A percentile compares a stretch with the other conserved stretches of the same genome.
Evolutionary conservation across 2,113 vertebrate genomes (phyloP).

Genomic region (Oxyruncus cristatus): DNA sequence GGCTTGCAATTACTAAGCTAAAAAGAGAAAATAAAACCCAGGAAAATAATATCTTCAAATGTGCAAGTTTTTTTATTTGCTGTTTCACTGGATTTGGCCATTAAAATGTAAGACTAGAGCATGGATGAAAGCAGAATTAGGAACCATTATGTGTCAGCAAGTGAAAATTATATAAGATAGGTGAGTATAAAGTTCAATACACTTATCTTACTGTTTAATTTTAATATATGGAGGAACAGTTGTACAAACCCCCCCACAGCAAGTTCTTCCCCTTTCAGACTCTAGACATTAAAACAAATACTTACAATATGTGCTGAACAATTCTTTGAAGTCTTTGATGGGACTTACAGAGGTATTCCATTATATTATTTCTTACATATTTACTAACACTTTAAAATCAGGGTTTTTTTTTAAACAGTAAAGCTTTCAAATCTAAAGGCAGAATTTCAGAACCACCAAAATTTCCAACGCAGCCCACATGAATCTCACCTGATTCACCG

Average conservation of each 20-base stretch:
- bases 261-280: not conserved
- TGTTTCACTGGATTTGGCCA: not conserved
- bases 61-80: not conserved
- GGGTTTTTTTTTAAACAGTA: not conserved
- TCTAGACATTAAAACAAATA: not conserved
- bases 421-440: not conserved
- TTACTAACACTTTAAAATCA: not conserved
- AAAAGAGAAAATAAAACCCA: not conserved
- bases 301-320: not conserved
- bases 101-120: not conserved
- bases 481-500: no score
- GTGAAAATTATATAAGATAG: not conserved
- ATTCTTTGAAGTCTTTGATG: not conserved
- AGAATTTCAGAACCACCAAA: not conserved
- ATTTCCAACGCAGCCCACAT: fast-evolving
- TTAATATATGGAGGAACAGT: not conserved
- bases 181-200: not conserved
- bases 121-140: not conserved
- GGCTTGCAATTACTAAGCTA: not conserved
- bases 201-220: not conserved
- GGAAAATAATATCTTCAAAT: not conserved
- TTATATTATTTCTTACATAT: not conserved
- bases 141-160: not conserved
- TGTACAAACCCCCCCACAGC: not conserved
- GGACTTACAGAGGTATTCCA: not conserved